Evolutionary conservation across 2,113 vertebrate species (phyloP), one percentile per base, ranked within the genome.

Genomic region (Dicentrarchus labrax): DNA sequence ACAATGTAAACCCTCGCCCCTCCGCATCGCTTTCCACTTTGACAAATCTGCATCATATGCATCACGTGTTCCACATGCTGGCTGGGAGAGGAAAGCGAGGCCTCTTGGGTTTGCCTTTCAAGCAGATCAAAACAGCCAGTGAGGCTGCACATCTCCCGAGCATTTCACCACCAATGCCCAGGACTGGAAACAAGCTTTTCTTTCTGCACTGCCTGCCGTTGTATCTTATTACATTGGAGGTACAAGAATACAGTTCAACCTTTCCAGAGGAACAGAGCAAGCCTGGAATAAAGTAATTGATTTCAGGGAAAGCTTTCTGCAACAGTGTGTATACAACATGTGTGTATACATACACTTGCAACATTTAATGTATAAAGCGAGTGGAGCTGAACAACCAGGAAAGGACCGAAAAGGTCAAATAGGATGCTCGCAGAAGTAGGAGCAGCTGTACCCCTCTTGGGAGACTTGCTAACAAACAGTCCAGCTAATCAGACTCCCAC

Each of bases 351-450:
- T 74, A 50, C 71, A 70, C 71, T 30, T 38, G 53, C 21, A 62
- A 56, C 78, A 47, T 68, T 85, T 84, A 56, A 54, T 84, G 43
- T 76, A 73, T 75, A 66, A 76, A 84, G 75, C 24, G 47, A 75
- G 72, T 39, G 47, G 53, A 82, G 79, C 72, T 67, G 79, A 73
- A 81, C 86, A 67, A 72, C 24, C 67, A 36, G 64, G 39, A 77
- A 75, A 68, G 57, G 62, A 36, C 72, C 62, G 68, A 86, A 92
- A 92, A 93, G 88, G 94, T 94, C 85, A 93, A 90, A 89, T n/a
- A 24, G 70, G 82, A 85, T 88, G 90, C 86, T 88, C 83, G 75
- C 76, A 87, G 76, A 66, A 75, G 73, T 41, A 62, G 71, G 82
- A 85, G 85, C 84, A 82, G 86, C 78, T 60, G 79, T 64, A 59